Evolutionary conservation across 2,797 vertebrate species (phyloP).

Genomic region (Hoplostethus atlanticus): DNA sequence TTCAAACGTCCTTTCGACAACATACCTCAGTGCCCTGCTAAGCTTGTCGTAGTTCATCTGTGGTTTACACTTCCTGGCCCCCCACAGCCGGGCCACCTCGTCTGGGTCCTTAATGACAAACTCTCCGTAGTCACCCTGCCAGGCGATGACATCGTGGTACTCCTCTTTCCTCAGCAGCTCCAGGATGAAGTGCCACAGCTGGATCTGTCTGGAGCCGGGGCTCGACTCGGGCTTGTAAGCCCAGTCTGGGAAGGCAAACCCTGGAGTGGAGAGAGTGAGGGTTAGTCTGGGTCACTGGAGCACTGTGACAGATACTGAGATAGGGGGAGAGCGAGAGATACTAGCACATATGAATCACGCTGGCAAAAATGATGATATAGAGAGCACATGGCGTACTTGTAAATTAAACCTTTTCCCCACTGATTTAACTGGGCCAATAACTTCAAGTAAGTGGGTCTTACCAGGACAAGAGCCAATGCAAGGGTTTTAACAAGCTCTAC

Average conservation of each 20-base stretch:
- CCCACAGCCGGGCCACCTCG: constrained; percentile 93
- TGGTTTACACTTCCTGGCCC: constrained; percentile 93
- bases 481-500: not conserved
- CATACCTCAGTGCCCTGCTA: constrained; percentile 91
- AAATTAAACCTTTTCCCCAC: not conserved
- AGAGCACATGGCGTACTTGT: not conserved
- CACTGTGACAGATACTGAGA: not conserved
- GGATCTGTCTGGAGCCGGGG: constrained; percentile 93
- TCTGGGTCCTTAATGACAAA: constrained; percentile 96
- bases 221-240: constrained; percentile 94
- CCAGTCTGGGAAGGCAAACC: constrained; percentile 93
- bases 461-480: not conserved
- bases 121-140: constrained; percentile 95
- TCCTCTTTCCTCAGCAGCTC: constrained; percentile 93
- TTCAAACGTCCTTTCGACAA: not conserved
- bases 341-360: not conserved
- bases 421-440: not conserved
- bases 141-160: constrained; percentile 93
- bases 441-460: not conserved
- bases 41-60: constrained; percentile 97
- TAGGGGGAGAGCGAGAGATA: not conserved
- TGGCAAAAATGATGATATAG: not conserved
- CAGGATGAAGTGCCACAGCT: constrained; percentile 95
- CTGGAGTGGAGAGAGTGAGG: constrained; percentile 66
- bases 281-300: constrained; percentile 34